Conservation (phyloP, 2,888 invertebrate species). For the Byasa hedistus region DNA sequence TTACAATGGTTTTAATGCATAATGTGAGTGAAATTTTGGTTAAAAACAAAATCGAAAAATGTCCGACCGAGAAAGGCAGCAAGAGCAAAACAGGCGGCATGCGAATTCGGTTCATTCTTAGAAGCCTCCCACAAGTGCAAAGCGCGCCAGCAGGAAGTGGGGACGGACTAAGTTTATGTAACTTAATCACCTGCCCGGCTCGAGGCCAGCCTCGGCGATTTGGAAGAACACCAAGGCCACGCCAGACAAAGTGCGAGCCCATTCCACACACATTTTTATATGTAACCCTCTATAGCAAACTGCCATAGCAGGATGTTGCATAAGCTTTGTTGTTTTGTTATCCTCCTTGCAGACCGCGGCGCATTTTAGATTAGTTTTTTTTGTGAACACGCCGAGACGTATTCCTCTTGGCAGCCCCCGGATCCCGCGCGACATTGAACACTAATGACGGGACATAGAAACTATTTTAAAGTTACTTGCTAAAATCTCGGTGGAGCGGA, state of each 20-base stretch:
- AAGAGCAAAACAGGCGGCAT: conserved; percentile 65
- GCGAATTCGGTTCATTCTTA: conserved; percentile 72
- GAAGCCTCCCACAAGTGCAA: conserved; percentile 74
- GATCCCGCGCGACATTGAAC: conserved; percentile 53
- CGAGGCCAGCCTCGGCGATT: conserved; percentile 64
- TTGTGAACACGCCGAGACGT: conserved; percentile 54
- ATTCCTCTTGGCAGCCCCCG: conserved; percentile 41
- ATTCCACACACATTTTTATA: conserved; percentile 64
- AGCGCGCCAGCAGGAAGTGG: conserved; percentile 76
- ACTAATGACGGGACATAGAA: conserved; percentile 47
- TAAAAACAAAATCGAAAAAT: neutral
- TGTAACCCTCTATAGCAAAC: conserved; percentile 54
- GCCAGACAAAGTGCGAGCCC: conserved; percentile 60
- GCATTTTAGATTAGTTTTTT: conserved; percentile 71
- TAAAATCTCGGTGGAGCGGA: conserved; percentile 18
- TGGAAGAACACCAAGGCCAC: conserved; percentile 75
- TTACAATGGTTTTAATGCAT: neutral
- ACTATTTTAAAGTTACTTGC: conserved; percentile 23
- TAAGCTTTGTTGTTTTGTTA: conserved; percentile 77
- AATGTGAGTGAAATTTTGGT: neutral
- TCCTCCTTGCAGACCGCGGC: conserved; percentile 62
- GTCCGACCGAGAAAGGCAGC: conserved; percentile 55
- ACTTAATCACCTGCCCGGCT: conserved; percentile 77
- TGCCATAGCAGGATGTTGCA: conserved; percentile 76
- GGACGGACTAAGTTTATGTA: conserved; percentile 77